phyloP scores from a whole-genome alignment of 2,113 vertebrate genomes.

The Phylloscopus whistleri region DNA sequence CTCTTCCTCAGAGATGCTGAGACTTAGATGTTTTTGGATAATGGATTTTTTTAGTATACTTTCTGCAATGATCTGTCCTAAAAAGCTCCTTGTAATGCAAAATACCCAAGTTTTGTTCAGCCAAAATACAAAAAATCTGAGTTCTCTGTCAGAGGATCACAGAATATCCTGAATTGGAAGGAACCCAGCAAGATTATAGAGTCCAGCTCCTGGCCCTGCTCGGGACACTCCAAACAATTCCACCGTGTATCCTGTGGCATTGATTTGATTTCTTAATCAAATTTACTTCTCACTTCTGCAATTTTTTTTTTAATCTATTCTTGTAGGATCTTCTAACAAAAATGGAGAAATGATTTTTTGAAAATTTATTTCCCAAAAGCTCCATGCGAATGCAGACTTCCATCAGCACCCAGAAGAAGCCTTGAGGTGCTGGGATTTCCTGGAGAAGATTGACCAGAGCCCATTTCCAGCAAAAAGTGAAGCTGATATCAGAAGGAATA shows the following conservation, averaged over 20 bases:
- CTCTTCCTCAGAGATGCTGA: background rate
- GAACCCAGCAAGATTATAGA: background rate
- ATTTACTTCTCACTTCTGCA: background rate
- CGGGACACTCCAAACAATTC: background rate
- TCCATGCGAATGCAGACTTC: background rate
- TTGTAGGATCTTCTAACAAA: background rate
- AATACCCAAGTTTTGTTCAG: background rate
- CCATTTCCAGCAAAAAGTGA: background rate
- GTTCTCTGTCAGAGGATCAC: background rate
- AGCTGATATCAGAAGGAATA: background rate
- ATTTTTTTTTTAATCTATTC: background rate
- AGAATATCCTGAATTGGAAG: background rate
- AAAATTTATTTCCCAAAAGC: background rate
- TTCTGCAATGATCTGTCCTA: background rate
- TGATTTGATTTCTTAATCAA: background rate
- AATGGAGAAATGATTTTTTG: fast-evolving
- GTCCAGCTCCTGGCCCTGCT: background rate
- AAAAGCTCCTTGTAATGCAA: background rate
- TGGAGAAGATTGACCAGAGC: background rate
- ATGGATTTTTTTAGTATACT: background rate
- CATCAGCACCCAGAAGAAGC: background rate
- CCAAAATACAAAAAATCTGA: background rate
- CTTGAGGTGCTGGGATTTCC: background rate
- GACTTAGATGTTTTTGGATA: background rate
- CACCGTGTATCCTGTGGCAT: background rate